Base-by-base conservation (phyloP, 2,113 vertebrate genomes). In the Phalacrocorax brasilianus region DNA sequence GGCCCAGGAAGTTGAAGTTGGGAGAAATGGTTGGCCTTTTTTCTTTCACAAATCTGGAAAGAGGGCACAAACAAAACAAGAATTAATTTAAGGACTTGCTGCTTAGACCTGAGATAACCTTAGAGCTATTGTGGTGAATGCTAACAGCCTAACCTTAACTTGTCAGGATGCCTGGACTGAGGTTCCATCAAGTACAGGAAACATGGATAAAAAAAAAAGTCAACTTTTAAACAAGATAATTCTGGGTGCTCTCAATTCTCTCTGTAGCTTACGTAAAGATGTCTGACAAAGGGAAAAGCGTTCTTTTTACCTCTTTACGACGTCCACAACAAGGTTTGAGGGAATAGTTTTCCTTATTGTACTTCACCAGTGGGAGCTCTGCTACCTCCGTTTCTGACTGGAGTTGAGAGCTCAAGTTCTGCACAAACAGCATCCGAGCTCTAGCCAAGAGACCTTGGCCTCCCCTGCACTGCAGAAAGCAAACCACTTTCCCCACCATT, bases 21-120 rank as follows among this genome's bases (percentile, higher is more conserved):
- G 98, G 98, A 73, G 98, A 98, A 93, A 98, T 98, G 40, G 98
- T 98, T 9, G 98, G 98, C 83, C 98, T 98, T 86, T 98, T 98
- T 91, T 98, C 98, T 97, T 98, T 98, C 67, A 98, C 98, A 78
- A 98, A 98, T 83, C 98, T 98, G 87, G 27, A 28, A 53, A 56
- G 52, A 84, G 47, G 26, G 63, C 65, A 42, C 70, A 87, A 61
- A 78, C 6, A 56, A 74, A 50, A 2, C 8, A 33, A 73, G 67
- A 61, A 38, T 75, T 81, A 85, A 10, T 55, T 67, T 40, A 52
- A 67, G 15, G 49, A 30, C 8, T 21, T 61, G 67, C 68, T 81
- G 32, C 33, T 74, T 33, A 78, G 44, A 50, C 33, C 13, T 6
- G 27, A 65, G 40, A 19, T 20, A 62, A 53, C 35, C 28, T 40